These are phyloP conservation scores for Lampropteryx suffumata DNA, from an alignment of 2,888 invertebrate species.

Conservation along the genomic window DNA sequence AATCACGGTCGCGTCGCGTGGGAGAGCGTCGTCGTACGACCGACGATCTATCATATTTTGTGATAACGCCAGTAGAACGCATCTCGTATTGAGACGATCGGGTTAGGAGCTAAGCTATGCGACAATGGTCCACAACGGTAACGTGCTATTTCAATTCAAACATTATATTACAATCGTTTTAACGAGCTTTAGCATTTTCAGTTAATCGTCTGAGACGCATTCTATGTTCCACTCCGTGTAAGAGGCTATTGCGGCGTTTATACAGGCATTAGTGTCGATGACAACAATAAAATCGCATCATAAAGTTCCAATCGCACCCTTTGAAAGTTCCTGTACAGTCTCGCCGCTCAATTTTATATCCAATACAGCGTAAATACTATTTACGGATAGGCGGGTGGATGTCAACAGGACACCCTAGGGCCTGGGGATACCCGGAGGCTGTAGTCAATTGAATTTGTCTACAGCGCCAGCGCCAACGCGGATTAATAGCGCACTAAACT, in stretches of 20 bases:
- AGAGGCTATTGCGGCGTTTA: slow-evolving; percentile 51
- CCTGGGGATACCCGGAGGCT: slow-evolving; percentile 57
- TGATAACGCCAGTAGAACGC: slow-evolving; percentile 80
- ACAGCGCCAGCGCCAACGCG: slow-evolving; percentile 73
- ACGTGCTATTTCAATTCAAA: slow-evolving; percentile 50
- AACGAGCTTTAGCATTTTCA: slow-evolving; percentile 36
- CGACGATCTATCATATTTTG: slow-evolving; percentile 82
- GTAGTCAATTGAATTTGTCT: slow-evolving; percentile 81
- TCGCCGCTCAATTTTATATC: slow-evolving; percentile 74
- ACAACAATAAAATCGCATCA: slow-evolving; percentile 72
- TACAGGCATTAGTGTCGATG: slow-evolving; percentile 61
- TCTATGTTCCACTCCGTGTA: slow-evolving; percentile 52
- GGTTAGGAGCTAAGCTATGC: slow-evolving; percentile 62
- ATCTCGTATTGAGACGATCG: slow-evolving; percentile 73
- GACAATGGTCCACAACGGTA: slow-evolving; percentile 59
- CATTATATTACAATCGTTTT: slow-evolving; percentile 38
- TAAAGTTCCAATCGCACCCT: slow-evolving; percentile 69
- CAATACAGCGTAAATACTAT: slow-evolving; percentile 66
- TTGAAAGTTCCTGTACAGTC: slow-evolving; percentile 70
- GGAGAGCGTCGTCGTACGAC: slow-evolving; percentile 75
- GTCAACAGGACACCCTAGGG: slow-evolving; percentile 73
- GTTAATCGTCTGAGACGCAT: slow-evolving; percentile 41
- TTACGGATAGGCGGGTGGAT: slow-evolving; percentile 65
- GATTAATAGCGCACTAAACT: slow-evolving; percentile 77
- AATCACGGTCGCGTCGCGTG: slow-evolving; percentile 79